Evolutionary conservation across 2,113 vertebrate genomes (phyloP), one percentile per base, ranked within the genome.

Genomic region (Nyctibius bracteatus): DNA sequence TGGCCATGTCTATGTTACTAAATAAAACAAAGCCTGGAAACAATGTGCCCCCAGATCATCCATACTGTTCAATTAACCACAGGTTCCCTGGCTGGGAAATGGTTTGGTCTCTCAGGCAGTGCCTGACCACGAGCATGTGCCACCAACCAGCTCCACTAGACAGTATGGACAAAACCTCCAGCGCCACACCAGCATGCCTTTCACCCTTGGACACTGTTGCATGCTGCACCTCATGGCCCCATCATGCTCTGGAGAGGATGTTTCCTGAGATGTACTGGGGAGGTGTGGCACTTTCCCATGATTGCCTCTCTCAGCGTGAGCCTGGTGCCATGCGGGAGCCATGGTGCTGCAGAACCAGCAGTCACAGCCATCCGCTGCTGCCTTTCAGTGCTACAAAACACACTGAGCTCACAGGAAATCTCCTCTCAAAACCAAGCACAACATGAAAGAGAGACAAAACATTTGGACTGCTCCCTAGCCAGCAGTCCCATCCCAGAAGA

Each of bases 151-250:
- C 13, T 46, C 27, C 49, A 44, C 54, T 6, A 22, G n/a, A 49
- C 68, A 37, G 39, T 17, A 70, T 2, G 33, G 62, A 25, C 62
- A 72, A 75, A 55, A 35, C 41, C 44, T 73, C 39, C 31, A 61
- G 58, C 7, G 1, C 39, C 44, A 44, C 24, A 28, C 49, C 49
- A 72, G n/a, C 49, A 6, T 14, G 13, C 20, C 43, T 16, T 28
- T 20, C 49, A 12, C 22, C 35, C 41, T 51, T 71, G 55, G 61
- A 31, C 61, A 22, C 14, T 0, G 0, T 28, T 61, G 44, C 17
- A 30, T 21, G 28, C 24, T 0, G 0, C 25, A 66, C 27, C 28
- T 21, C 0, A 1, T 65, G 47, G 14, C 23, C 5, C 5, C 20
- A 43, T 39, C 18, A 5, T 8, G 21, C 11, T 74, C 30, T 44